Evolutionary conservation across 2,113 vertebrate species (phyloP).

Genomic region (Grallaria varia): DNA sequence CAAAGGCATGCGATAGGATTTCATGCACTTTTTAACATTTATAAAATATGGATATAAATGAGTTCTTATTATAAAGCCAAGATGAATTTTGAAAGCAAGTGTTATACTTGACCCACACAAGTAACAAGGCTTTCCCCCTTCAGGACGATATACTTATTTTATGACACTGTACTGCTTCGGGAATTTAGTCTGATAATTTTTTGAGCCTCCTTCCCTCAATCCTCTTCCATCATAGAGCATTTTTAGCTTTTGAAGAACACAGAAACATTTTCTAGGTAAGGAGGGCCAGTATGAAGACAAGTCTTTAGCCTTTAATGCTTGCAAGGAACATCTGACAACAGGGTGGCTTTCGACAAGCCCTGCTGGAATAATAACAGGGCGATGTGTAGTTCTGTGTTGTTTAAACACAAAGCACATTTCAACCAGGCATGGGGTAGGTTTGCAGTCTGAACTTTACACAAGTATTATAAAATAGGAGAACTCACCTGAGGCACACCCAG

Average conservation of each 20-base stretch:
- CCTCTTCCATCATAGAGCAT: background rate
- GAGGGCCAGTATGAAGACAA: background rate
- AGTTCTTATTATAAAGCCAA: background rate
- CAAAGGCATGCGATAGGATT: background rate
- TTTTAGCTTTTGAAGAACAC: background rate
- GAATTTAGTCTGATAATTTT: background rate
- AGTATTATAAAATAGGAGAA: background rate
- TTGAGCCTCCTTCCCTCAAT: background rate
- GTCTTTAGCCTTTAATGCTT: background rate
- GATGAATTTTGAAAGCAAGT: background rate
- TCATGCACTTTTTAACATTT: background rate
- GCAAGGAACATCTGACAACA: background rate
- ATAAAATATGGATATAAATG: background rate
- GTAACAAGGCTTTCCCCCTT: background rate
- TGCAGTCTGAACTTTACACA: background rate
- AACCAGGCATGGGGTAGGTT: background rate
- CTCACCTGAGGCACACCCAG: background rate
- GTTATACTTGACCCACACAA: background rate
- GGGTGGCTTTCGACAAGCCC: background rate
- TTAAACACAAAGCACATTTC: background rate
- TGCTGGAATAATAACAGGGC: background rate
- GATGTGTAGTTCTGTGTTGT: fast-evolving
- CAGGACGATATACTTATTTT: background rate
- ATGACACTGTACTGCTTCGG: background rate
- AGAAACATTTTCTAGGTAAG: background rate